Evolutionary conservation across 2,888 invertebrate species (phyloP).

Genomic region (Busseola fusca): DNA sequence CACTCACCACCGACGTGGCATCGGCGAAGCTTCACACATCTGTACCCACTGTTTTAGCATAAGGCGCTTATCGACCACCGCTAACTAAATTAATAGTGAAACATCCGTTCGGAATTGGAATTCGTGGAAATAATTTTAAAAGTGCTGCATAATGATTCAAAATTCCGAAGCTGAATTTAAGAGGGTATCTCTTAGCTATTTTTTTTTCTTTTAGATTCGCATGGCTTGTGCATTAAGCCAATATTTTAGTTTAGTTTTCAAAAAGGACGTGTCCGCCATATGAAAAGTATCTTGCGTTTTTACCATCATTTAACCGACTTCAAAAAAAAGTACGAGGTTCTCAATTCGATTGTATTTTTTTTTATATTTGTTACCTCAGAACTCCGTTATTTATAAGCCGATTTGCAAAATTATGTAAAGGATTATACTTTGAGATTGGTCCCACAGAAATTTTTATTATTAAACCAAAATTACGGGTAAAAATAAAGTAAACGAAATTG

Average conservation of each 20-base stretch:
- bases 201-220: neutral
- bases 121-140: slow-evolving; percentile 1
- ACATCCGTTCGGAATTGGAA: slow-evolving; percentile 7
- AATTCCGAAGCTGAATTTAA: neutral
- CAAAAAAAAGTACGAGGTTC: no score
- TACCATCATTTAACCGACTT: no score
- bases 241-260: neutral
- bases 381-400: no score
- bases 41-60: slow-evolving; percentile 52
- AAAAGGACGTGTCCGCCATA: neutral
- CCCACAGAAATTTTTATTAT: no score
- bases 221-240: neutral
- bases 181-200: neutral
- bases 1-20: slow-evolving; percentile 71
- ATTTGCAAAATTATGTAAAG: no score
- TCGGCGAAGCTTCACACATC: slow-evolving; percentile 73
- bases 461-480: no score
- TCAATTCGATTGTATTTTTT: no score
- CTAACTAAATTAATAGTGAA: slow-evolving; percentile 19
- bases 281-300: neutral
- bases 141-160: neutral
- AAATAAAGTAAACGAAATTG: no score
- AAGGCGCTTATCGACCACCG: slow-evolving; percentile 40
- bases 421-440: no score
- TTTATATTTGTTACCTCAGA: no score